Base-by-base conservation (phyloP, 2,113 vertebrate genomes). In the Astur gentilis region DNA sequence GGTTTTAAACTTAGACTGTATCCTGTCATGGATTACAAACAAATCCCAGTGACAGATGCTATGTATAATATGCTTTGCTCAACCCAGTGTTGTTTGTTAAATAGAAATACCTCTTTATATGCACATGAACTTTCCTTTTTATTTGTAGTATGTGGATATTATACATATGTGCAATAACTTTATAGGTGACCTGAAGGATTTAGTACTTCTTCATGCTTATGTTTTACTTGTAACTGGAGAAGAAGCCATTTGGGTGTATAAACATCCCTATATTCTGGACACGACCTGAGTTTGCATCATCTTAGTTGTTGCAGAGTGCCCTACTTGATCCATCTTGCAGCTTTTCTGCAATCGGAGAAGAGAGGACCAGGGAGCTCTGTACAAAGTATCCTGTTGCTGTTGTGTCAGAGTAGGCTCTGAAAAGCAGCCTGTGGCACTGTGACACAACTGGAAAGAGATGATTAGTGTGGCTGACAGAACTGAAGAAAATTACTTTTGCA, bases 351-450 rank as follows among this genome's bases (percentile, higher is more conserved):
- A 3, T 5, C 0, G 0, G 16, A 36, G 11, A 3, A 2, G 22
- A 10, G 42, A n/a, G 58, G 34, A 36, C 36, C 36, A 0, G 11
- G 27, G 81, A 67, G 47, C 61, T 57, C 61, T 36, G 40, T 8
- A 2, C 0, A 1, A 64, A 22, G n/a, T 62, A 18, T 57, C 27
- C 65, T 26, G 34, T 11, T 64, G 60, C 49, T 0, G 0, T 15
- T 6, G 12, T 40, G 79, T 9, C 88, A 61, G 36, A 52, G 34
- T 0, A 32, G 67, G 25, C 76, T 92, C 52, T 64, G 89, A 54
- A 29, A 45, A 75, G 89, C 86, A 58, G 66, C 83, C 76, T 36
- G n/a, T 72, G 66, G 49, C 85, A 25, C 44, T 52, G 13, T 10
- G 3, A 22, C 64, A 49, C 79, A 32, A 7, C n/a, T 65, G 61